These are phyloP conservation scores for Uria aalge DNA, from an alignment of 2,113 vertebrate genomes.

Conservation along the genomic window DNA sequence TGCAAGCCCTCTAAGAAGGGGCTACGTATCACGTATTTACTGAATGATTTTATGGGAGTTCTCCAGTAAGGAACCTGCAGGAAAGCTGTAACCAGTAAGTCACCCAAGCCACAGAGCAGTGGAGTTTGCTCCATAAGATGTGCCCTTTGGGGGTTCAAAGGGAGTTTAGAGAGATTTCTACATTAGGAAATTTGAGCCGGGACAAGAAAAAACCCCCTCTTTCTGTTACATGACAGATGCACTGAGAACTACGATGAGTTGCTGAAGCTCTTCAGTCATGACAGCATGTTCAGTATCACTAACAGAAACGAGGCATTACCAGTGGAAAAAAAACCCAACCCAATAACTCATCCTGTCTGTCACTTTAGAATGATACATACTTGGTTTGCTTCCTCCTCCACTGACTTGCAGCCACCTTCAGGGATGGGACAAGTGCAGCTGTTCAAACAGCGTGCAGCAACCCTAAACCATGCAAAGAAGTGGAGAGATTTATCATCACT, in stretches of 20 bases:
- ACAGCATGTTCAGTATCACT: neutral
- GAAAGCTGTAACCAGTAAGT: neutral
- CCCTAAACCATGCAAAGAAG: conserved; percentile 8
- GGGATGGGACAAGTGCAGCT: conserved; percentile 28
- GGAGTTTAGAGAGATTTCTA: neutral
- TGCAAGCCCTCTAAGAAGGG: neutral
- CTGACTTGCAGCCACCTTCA: conserved; percentile 25
- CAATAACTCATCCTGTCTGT: neutral
- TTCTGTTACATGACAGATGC: neutral
- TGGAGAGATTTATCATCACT: neutral
- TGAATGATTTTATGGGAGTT: neutral
- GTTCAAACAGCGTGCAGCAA: conserved; percentile 54
- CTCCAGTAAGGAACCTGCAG: neutral
- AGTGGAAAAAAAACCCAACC: neutral
- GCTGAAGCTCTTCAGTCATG: conserved; percentile 4
- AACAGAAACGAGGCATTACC: conserved; percentile 32
- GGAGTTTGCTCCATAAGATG: neutral
- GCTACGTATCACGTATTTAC: neutral
- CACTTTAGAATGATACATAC: neutral
- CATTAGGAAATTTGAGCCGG: neutral
- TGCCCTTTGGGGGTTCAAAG: neutral
- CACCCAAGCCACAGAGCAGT: neutral
- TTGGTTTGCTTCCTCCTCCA: neutral
- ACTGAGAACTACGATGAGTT: neutral
- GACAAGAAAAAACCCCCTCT: neutral